phyloP scores from a whole-genome alignment of 2,113 vertebrate species.

The Ellobius talpinus region DNA sequence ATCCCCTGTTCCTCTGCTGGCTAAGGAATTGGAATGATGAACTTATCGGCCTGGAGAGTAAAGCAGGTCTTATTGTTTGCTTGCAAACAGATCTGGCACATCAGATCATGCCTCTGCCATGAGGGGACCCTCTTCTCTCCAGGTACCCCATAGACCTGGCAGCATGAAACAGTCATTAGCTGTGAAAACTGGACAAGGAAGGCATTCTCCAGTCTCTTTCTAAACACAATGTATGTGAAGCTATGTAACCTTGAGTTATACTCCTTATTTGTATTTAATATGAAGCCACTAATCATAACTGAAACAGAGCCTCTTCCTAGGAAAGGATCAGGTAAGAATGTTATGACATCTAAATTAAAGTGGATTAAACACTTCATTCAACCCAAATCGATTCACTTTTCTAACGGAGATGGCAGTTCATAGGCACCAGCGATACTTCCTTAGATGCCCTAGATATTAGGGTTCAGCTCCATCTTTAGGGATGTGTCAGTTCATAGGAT shows the following conservation, averaged over 20 bases:
- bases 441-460: background rate
- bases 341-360: background rate
- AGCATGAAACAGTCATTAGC: background rate
- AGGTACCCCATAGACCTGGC: background rate
- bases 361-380: background rate
- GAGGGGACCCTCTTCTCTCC: background rate
- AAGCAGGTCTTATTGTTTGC: conserved; percentile 17
- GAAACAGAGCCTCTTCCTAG: background rate
- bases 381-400: background rate
- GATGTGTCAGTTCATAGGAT: background rate
- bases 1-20: background rate
- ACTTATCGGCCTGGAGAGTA: conserved; percentile 15
- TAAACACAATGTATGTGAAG: background rate
- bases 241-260: background rate
- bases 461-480: background rate
- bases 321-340: background rate
- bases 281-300: background rate
- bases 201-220: background rate
- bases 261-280: background rate
- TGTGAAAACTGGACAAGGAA: too few species aligned
- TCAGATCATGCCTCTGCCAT: background rate
- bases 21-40: background rate
- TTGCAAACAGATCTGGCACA: background rate
- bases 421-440: background rate
- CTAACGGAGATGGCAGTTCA: background rate